Percentiles rank a stretch among this genome's conserved stretches.
These are phyloP conservation scores for Prionchulus punctatus DNA, from an alignment of 2,888 invertebrate species.

Conservation along the genomic window DNA sequence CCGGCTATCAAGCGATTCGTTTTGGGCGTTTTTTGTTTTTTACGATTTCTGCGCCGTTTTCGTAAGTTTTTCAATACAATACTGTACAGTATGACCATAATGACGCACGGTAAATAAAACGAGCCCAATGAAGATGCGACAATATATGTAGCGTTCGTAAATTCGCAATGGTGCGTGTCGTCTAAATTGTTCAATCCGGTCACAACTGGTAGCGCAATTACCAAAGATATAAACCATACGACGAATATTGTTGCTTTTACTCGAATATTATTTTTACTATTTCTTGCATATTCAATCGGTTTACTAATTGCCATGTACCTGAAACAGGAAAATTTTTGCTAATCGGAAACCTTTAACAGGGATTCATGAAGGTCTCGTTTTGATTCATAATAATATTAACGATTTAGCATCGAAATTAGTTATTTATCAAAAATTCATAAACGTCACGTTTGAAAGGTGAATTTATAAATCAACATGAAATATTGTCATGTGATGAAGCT, in stretches of 20 bases:
- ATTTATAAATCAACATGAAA: too few relatives aligned
- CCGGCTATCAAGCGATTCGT: too few relatives aligned
- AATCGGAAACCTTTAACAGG: too few relatives aligned
- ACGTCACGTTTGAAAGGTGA: too few relatives aligned
- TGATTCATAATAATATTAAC: too few relatives aligned
- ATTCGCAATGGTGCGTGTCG: slow-evolving; percentile 49
- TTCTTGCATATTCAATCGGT: slow-evolving; percentile 93
- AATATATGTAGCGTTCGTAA: slow-evolving; percentile 94
- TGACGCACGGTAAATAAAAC: slow-evolving; percentile 94
- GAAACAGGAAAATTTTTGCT: too few relatives aligned
- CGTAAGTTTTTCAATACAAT: slow-evolving; percentile 76
- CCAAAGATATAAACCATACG: slow-evolving; percentile 85
- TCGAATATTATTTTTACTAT: slow-evolving; percentile 63
- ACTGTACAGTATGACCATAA: slow-evolving; percentile 94
- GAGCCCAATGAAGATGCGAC: slow-evolving; percentile 93
- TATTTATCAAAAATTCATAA: too few relatives aligned
- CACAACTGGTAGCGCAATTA: slow-evolving; percentile 88
- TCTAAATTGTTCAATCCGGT: slow-evolving; percentile 67
- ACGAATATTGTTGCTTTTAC: slow-evolving; percentile 84
- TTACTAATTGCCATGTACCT: slow-evolving; percentile 96
- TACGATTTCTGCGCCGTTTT: slow-evolving; percentile 18
- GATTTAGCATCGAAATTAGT: too few relatives aligned
- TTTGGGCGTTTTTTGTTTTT: background rate
- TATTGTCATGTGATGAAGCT: too few relatives aligned
- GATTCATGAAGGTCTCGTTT: too few relatives aligned